Evolutionary conservation across 2,888 invertebrate genomes (phyloP), one percentile per base, ranked within the genome.

Genomic region (Brenthis daphne): DNA sequence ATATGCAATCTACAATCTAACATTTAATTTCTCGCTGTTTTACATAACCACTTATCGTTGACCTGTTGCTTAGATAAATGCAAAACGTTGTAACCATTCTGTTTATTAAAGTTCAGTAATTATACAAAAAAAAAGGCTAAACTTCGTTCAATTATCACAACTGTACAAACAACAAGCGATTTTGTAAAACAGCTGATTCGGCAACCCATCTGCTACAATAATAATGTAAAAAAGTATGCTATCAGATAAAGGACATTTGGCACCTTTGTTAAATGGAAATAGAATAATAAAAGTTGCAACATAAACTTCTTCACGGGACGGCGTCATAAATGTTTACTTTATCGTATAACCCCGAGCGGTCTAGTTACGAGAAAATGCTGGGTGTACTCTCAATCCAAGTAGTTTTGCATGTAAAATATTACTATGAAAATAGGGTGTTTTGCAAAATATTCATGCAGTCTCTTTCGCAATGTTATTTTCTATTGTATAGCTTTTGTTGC

Each of bases 261-360:
- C 53, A 63, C 13, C 63, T n/a, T 51, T 53, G 33, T 53, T 43
- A 37, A 0, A 16, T 53, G 16, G 43, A 53, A 53, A 61, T 51
- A 63, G 53, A 53, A 63, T 53, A 16, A 37, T 51, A 51, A 51
- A 20, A 16, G 29, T 51, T 51, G 61, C 51, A 51, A 63, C 63
- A 63, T 53, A 63, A 63, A 63, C 53, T 53, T 14, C 63, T 51
- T 63, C 53, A 53, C 63, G 16, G 63, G 24, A 54, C 33, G 54
- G 20, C 20, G 63, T 43, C 53, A 37, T 63, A 63, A 63, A 63
- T 63, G 43, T 54, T 63, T 54, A 63, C 63, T 63, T 63, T 63
- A 63, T 53, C 16, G 0, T 43, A 43, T 33, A 50, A 16, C 29
- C 43, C 43, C 51, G 63, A 63, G 53, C 53, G 63, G 63, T 63